phyloP scores from a whole-genome alignment of 1,140 invertebrate genomes.

The Drosophila mayri region DNA sequence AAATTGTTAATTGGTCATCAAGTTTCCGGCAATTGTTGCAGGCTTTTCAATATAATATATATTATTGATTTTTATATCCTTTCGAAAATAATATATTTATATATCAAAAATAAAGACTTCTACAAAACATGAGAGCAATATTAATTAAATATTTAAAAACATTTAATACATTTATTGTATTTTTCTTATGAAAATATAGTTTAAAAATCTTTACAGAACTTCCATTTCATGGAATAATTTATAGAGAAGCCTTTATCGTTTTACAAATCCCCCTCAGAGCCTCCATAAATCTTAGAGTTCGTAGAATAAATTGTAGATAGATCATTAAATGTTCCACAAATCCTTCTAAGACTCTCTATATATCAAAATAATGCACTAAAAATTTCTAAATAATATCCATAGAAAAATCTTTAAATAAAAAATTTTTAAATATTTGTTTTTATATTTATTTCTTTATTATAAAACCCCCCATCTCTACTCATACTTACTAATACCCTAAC shows the following conservation, averaged over 20 bases:
- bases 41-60: constrained; percentile 4
- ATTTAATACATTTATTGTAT: too few relatives aligned
- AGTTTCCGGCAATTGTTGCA: background rate
- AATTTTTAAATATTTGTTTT: background rate
- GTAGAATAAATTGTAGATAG: too few relatives aligned
- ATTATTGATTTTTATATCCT: too few relatives aligned
- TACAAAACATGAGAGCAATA: too few relatives aligned
- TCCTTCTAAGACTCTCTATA: background rate
- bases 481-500: background rate
- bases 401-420: background rate
- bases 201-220: background rate
- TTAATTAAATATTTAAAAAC: too few relatives aligned
- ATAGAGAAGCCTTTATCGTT: background rate
- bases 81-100: too few relatives aligned
- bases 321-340: background rate
- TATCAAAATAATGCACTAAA: background rate
- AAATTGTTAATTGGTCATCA: constrained; percentile 45
- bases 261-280: background rate
- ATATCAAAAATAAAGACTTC: too few relatives aligned
- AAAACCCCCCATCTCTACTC: background rate
- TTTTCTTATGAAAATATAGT: background rate
- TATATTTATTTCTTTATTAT: background rate
- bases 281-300: too few relatives aligned
- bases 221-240: background rate
- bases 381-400: background rate